Percentiles rank a stretch among this genome's conserved stretches.
Conservation (phyloP, 2,113 vertebrate genomes). For the Proterorhinus semilunaris region DNA sequence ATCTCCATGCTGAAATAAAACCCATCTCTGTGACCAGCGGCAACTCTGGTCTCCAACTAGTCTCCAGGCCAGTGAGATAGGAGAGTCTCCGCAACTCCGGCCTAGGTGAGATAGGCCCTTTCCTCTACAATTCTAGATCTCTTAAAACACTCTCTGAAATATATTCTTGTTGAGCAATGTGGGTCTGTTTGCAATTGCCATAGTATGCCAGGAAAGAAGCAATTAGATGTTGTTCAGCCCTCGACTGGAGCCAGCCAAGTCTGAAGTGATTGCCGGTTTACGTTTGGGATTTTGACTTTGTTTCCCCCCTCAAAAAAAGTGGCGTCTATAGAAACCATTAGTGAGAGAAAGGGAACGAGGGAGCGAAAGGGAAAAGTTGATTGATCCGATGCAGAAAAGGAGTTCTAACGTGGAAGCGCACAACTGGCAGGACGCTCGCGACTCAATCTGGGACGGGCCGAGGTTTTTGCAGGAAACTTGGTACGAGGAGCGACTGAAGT, state of each 20-base stretch:
- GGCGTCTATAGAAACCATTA: conserved; percentile 64
- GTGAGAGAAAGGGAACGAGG: conserved; percentile 8
- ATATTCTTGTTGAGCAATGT: too few species aligned
- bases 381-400: conserved; percentile 55
- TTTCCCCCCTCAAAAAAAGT: conserved; percentile 45
- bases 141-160: too few species aligned
- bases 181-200: too few species aligned
- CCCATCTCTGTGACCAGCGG: too few species aligned
- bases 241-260: conserved; percentile 42
- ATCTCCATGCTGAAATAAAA: too few species aligned
- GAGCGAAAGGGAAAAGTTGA: conserved; percentile 22
- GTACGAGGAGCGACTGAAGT: conserved; percentile 8
- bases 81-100: too few species aligned
- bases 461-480: conserved; percentile 30
- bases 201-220: too few species aligned
- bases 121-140: too few species aligned
- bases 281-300: conserved; percentile 73
- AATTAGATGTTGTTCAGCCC: too few species aligned
- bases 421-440: conserved; percentile 40
- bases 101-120: too few species aligned
- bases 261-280: conserved; percentile 64
- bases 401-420: conserved; percentile 50
- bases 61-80: too few species aligned
- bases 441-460: conserved; percentile 33
- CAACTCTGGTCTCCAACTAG: too few species aligned